A percentile compares a stretch with the other conserved stretches of the same genome.
Conservation (phyloP, 2,888 invertebrate species). For the Oligia strigilis region DNA sequence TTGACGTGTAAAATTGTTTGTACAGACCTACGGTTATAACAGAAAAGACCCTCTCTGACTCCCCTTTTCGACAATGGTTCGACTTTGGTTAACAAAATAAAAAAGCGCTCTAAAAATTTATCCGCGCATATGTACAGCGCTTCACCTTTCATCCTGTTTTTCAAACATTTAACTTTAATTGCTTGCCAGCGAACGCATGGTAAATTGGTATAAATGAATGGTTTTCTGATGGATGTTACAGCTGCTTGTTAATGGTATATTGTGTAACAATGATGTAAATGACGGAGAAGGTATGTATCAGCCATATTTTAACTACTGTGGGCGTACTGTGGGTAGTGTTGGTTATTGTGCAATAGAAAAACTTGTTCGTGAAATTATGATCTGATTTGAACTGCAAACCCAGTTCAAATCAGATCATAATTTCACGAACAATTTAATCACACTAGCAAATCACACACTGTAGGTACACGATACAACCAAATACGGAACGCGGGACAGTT, state of each 20-base stretch:
- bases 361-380: no score
- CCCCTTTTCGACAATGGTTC: not conserved
- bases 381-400: no score
- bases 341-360: no score
- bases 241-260: not conserved
- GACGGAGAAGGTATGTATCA: no score
- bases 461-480: no score
- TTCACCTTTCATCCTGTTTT: constrained; percentile 1
- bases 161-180: constrained; percentile 6
- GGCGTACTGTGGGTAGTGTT: no score
- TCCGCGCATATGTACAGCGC: not conserved
- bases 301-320: no score
- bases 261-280: not conserved
- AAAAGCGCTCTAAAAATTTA: not conserved
- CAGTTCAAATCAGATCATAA: no score
- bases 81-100: not conserved
- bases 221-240: constrained; percentile 7
- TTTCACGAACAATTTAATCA: no score
- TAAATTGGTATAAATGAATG: constrained; percentile 9
- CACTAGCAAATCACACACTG: no score
- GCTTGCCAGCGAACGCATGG: not conserved
- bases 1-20: no score
- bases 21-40: not conserved
- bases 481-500: no score
- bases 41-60: not conserved